Conservation (phyloP, 2,888 invertebrate genomes). For the Stenoptilia bipunctidactyla region DNA sequence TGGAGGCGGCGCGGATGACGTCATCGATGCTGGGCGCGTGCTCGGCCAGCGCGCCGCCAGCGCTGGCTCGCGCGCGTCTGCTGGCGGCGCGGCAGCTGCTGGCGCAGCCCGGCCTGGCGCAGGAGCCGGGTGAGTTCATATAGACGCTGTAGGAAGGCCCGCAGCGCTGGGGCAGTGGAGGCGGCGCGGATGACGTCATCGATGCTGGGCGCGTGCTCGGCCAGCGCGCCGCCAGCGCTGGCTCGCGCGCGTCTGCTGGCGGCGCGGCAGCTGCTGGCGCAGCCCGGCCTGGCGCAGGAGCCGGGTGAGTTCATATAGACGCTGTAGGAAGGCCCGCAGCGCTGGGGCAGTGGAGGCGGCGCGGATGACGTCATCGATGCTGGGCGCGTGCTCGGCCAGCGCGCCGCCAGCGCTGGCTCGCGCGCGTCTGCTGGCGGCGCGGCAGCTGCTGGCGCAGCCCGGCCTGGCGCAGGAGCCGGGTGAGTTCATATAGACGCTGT, state of each 20-base stretch:
- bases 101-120: slow-evolving; percentile 33
- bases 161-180: slow-evolving; percentile 65
- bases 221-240: neutral
- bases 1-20: slow-evolving; percentile 83
- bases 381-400: too few relatives aligned
- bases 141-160: too few relatives aligned
- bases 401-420: slow-evolving; percentile 79
- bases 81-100: too few relatives aligned
- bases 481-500: too few relatives aligned
- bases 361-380: slow-evolving; percentile 80
- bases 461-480: slow-evolving; percentile 70
- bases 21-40: slow-evolving; percentile 76
- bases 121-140: slow-evolving; percentile 33
- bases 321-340: too few relatives aligned
- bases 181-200: slow-evolving; percentile 81
- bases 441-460: slow-evolving; percentile 78
- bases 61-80: neutral
- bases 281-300: slow-evolving; percentile 63
- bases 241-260: neutral
- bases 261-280: slow-evolving; percentile 24
- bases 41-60: neutral
- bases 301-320: too few relatives aligned
- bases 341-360: slow-evolving; percentile 86
- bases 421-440: slow-evolving; percentile 86
- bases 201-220: slow-evolving; percentile 69